phyloP scores from a whole-genome alignment of 2,888 invertebrate genomes.

The Phania funesta region DNA sequence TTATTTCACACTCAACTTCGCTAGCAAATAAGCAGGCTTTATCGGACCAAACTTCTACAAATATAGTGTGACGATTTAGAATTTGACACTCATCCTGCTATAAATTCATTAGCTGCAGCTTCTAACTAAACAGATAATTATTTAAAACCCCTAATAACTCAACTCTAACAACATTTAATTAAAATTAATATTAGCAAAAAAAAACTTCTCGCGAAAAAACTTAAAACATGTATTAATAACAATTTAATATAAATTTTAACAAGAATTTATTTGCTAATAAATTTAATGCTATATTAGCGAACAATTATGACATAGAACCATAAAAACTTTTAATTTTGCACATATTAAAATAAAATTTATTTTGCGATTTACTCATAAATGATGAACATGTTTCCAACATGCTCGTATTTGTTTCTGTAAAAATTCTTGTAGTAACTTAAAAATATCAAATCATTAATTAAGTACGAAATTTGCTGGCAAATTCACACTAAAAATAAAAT shows the following conservation, averaged over 20 bases:
- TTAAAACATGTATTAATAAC: too few species aligned
- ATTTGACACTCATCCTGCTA: too few species aligned
- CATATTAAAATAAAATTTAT: not conserved
- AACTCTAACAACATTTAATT: conserved; percentile 3
- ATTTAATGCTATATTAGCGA: not conserved
- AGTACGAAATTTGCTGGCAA: conserved; percentile 5
- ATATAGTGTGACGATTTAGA: too few species aligned
- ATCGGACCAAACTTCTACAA: too few species aligned
- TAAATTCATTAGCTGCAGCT: too few species aligned
- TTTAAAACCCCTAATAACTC: not conserved
- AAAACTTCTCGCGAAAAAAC: not conserved
- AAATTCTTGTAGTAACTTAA: conserved; percentile 15
- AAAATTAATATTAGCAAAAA: not conserved
- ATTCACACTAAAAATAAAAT: not conserved
- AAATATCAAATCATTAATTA: conserved; percentile 32
- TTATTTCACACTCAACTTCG: too few species aligned
- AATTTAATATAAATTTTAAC: too few species aligned
- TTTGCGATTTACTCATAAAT: not conserved
- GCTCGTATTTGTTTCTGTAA: not conserved
- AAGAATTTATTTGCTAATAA: not conserved
- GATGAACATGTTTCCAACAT: not conserved
- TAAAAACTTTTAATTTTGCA: conserved; percentile 10
- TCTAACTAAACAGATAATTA: not conserved
- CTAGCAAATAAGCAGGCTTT: too few species aligned
- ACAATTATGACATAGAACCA: conserved; percentile 19